Evolutionary conservation across 2,888 invertebrate genomes (phyloP).

Genomic region (Napeogenes inachia): DNA sequence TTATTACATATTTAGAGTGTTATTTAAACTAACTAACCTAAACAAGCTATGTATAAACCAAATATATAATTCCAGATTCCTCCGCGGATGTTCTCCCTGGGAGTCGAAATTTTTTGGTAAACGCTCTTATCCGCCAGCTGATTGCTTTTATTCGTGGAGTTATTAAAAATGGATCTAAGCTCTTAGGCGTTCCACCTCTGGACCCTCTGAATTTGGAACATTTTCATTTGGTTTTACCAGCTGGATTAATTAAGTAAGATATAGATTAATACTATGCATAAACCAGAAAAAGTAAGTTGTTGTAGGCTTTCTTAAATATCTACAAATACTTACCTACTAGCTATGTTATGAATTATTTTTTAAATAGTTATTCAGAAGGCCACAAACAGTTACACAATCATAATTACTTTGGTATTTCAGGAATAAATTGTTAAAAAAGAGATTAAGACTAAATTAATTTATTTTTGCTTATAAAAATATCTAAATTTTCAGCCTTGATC

Average conservation of each 20-base stretch:
- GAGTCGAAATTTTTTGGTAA: conserved; percentile 44
- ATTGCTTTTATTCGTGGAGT: conserved; percentile 46
- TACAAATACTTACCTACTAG: too few relatives aligned
- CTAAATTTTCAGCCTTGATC: conserved; percentile 46
- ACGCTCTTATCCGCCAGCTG: conserved; percentile 50
- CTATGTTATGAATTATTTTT: too few relatives aligned
- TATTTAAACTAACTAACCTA: too few relatives aligned
- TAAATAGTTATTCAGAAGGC: too few relatives aligned
- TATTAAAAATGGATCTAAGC: conserved; percentile 51
- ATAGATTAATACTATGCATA: too few relatives aligned
- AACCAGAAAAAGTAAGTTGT: too few relatives aligned
- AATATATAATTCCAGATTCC: conserved; percentile 25
- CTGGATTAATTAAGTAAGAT: conserved; percentile 58
- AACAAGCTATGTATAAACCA: background rate
- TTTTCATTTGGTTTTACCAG: conserved; percentile 46
- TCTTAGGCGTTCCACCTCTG: conserved; percentile 51
- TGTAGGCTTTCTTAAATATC: too few relatives aligned
- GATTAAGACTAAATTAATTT: too few relatives aligned
- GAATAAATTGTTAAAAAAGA: too few relatives aligned
- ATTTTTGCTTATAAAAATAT: background rate
- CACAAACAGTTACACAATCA: too few relatives aligned
- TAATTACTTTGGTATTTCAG: too few relatives aligned
- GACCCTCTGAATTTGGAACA: conserved; percentile 53
- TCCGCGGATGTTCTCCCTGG: conserved; percentile 18
- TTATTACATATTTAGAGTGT: too few relatives aligned